Base-by-base conservation (phyloP, 2,888 invertebrate species). In the Carpatolechia fugitivella region DNA sequence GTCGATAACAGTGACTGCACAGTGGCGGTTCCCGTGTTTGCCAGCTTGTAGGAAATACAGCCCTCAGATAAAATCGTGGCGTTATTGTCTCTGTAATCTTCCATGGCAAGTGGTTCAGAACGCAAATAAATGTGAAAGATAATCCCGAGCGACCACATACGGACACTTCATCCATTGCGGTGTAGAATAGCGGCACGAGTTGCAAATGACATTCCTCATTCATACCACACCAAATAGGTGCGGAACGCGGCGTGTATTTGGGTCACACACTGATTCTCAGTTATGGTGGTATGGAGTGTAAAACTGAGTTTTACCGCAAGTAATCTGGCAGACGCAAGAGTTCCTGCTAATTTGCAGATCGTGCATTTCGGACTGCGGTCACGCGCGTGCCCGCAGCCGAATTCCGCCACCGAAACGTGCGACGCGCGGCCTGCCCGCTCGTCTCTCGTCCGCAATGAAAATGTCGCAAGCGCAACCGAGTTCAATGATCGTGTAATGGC, bases 281-380 rank as follows among this genome's bases (percentile, higher is more conserved):
- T 85, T 84, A 87, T 84, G 75, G 76, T 80, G 73, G 69, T 78
- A 74, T 65, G 60, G 71, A 72, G 74, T 74, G 72, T 76, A 72
- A 72, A 79, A 69, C 69, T 69, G 74, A 72, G 70, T 76, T 79
- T 78, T 74, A 86, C 88, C 85, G 76, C 85, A 87, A 83, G 82
- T 76, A 80, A 85, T 86, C 78, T 76, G 69, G 71, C 72, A 68
- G 71, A 70, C 67, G 68, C 76, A 70, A 76, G 75, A 75, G 76
- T 74, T 78, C 66, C 72, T 76, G 70, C 80, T 88, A 85, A 89
- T 87, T 85, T 82, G 79, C 76, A 69, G 77, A 70, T 74, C 78
- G 80, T 81, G 80, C 81, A 76, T 85, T 85, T 82, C 75, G 70
- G 75, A 69, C 72, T 81, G 85, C 76, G 85, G 85, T 82, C 79